Base-by-base conservation (phyloP, 2,113 vertebrate species). In the Brevimyrus niger region DNA sequence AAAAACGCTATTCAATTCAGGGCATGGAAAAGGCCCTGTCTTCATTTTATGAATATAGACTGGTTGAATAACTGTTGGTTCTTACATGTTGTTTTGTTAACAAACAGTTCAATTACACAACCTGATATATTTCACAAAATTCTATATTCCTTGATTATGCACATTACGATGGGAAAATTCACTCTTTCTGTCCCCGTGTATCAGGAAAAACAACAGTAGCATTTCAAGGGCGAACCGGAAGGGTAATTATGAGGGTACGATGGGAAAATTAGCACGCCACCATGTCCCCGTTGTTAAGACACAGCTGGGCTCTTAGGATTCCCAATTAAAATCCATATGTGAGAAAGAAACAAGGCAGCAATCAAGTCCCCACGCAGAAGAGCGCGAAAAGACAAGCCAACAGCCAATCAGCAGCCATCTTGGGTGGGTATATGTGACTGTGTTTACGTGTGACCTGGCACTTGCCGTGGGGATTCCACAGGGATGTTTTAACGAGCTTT, bases 241-340 rank as follows among this genome's bases (percentile, higher is more conserved):
- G 44, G 13, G 17, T 87, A 87, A 87, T 87, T 87, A 55, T 35
- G 23, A 87, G 13, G 50, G 50, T 10, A 87, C 17, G 50, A 87
- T 27, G 47, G 48, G 50, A 87, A 53, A 38, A 87, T 84, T 31
- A 87, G 47, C 50, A 55, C 48, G 50, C 13, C 11, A 1, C n/a
- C 47, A 8, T 38, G 7, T 53, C 27, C 38, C 31, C 17, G 47
- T 87, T 55, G 47, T 87, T 35, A 87, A 35, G 48, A 38, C 85
- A 87, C 85, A 87, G 50, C 85, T 53, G 85, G 85, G 50, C 11
- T 48, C n/a, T 51, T 9, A 87, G 85, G 17, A 87, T 53, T 19
- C 50, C 48, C 50, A 87, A 87, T 87, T 87, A 87, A 55, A 87
- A 87, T 53, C 85, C 47, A 53, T 87, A 87, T 55, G 85, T 38